Evolutionary conservation across 2,797 vertebrate species (phyloP).

Genomic region (Rhynchonycteris naso): DNA sequence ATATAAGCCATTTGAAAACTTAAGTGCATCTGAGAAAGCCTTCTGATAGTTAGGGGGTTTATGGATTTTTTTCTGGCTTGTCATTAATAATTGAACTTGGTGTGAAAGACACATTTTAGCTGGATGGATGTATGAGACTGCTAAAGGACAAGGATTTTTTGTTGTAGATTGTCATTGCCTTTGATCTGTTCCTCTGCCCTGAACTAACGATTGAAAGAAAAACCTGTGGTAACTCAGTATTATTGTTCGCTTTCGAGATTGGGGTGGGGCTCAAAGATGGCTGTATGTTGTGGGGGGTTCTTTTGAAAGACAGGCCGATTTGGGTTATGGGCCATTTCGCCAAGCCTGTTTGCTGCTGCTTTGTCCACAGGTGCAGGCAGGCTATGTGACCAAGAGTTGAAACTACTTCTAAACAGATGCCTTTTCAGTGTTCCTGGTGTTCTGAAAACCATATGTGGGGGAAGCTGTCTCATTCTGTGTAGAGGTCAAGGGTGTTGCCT

Average conservation of each 20-base stretch:
- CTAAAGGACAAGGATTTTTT: slow-evolving; percentile 2
- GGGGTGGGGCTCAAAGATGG: not conserved
- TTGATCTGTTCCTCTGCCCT: slow-evolving; percentile 48
- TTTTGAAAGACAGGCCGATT: slow-evolving; percentile 2
- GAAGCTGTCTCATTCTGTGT: slow-evolving; percentile 1
- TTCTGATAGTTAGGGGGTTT: not conserved
- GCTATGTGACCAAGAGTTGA: slow-evolving; percentile 5
- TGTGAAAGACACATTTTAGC: slow-evolving; percentile 39
- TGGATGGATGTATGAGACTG: not conserved
- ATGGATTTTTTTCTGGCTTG: not conserved
- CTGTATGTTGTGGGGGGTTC: not conserved
- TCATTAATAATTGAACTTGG: not conserved
- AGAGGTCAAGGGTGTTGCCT: not conserved
- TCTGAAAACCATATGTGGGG: not conserved
- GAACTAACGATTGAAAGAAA: not conserved
- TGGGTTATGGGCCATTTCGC: not conserved
- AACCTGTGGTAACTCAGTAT: not conserved
- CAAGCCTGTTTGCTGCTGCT: not conserved
- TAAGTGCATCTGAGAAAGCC: slow-evolving; percentile 35
- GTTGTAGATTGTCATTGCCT: not conserved
- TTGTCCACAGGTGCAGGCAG: slow-evolving; percentile 20
- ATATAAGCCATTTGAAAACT: slow-evolving; percentile 38
- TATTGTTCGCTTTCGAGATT: not conserved
- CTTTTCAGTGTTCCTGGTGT: not conserved
- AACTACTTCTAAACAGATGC: slow-evolving; percentile 5